Conservation (phyloP, 2,888 invertebrate genomes). For the Gibbula magus region DNA sequence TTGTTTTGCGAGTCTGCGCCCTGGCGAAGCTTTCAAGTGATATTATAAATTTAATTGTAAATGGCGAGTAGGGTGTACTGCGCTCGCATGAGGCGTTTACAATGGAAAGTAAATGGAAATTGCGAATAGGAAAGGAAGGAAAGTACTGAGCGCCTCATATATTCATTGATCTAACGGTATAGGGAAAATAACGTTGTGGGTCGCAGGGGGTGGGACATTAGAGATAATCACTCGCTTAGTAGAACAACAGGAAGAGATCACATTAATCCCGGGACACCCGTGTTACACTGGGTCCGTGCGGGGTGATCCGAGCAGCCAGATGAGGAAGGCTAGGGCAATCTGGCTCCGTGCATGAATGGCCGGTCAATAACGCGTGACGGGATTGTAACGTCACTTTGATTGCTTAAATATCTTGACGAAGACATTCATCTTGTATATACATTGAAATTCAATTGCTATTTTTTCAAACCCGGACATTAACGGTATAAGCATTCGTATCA, state of each 20-base stretch:
- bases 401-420: too few species aligned
- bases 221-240: not conserved
- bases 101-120: slow-evolving; percentile 5
- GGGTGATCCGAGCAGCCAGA: too few species aligned
- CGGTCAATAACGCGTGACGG: too few species aligned
- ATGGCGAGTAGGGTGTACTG: not conserved
- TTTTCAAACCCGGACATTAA: too few species aligned
- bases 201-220: not conserved
- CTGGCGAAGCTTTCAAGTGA: slow-evolving; percentile 9
- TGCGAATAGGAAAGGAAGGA: not conserved
- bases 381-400: too few species aligned
- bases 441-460: too few species aligned
- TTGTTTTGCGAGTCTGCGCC: not conserved
- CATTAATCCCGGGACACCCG: not conserved
- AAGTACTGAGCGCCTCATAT: not conserved
- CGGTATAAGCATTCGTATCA: too few species aligned
- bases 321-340: too few species aligned
- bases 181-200: slow-evolving; percentile 11
- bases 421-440: too few species aligned
- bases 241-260: not conserved
- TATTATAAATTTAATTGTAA: slow-evolving; percentile 5
- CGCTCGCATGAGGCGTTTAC: not conserved
- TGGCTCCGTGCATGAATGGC: too few species aligned
- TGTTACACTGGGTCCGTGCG: too few species aligned
- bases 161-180: not conserved